Conservation (phyloP, 1,140 invertebrate species). For the Lethocerus indicus region DNA sequence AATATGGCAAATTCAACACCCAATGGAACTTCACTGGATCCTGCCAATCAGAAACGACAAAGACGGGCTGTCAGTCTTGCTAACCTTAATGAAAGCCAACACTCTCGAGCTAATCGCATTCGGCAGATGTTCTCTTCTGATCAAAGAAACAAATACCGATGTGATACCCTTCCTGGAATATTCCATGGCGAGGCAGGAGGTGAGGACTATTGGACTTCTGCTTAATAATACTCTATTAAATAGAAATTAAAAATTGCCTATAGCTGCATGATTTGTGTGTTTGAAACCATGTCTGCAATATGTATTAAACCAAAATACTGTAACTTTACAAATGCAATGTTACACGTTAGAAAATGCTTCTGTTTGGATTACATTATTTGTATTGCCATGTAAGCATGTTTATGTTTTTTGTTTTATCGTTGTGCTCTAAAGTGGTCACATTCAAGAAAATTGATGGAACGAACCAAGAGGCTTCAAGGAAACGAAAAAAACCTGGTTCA, state of each 20-base stretch:
- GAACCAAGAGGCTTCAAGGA: slow-evolving; percentile 34
- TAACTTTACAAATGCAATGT: too few species aligned
- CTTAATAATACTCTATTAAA: too few species aligned
- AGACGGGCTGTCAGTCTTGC: slow-evolving; percentile 8
- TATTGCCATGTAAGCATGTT: slow-evolving; percentile 15
- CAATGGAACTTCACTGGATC: not conserved
- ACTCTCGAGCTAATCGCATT: slow-evolving; percentile 18
- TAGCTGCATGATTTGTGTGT: too few species aligned
- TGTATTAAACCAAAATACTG: too few species aligned
- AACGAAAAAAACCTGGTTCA: slow-evolving; percentile 56
- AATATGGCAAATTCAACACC: slow-evolving; percentile 10
- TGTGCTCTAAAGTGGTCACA: slow-evolving; percentile 27
- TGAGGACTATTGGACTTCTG: slow-evolving; percentile 13
- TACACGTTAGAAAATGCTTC: too few species aligned
- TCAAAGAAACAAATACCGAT: slow-evolving; percentile 8
- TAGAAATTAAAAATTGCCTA: too few species aligned
- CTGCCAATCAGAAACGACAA: too few species aligned
- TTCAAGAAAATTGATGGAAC: slow-evolving; percentile 28
- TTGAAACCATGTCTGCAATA: too few species aligned
- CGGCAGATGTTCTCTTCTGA: slow-evolving; percentile 21
- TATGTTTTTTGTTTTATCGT: slow-evolving; percentile 19
- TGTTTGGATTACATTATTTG: too few species aligned
- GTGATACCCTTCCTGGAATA: slow-evolving; percentile 20
- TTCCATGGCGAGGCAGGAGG: slow-evolving; percentile 21
- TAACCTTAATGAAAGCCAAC: slow-evolving; percentile 18